phyloP scores from a whole-genome alignment of 2,888 invertebrate species.

The Asteroscopus sphinx region DNA sequence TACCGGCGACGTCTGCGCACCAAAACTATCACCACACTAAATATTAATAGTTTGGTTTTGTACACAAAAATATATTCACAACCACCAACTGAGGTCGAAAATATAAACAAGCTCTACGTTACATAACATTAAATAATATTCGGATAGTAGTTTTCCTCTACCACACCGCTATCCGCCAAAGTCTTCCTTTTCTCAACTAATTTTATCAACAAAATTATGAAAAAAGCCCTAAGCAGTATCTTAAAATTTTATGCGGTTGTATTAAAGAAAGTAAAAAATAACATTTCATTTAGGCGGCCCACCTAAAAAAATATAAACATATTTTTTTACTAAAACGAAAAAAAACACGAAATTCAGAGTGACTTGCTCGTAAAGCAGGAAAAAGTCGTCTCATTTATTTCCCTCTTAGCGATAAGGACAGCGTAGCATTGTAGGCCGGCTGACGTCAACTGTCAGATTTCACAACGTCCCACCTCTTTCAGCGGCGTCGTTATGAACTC shows the following conservation, averaged over 20 bases:
- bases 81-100: conserved; percentile 7
- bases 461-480: conserved; percentile 65
- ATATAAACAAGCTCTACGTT: conserved; percentile 9
- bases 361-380: conserved; percentile 74
- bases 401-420: conserved; percentile 80
- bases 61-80: conserved; percentile 11
- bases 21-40: conserved; percentile 14
- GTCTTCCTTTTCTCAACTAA: conserved; percentile 30
- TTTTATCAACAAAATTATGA: conserved; percentile 48
- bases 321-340: conserved; percentile 67
- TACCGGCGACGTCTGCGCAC: conserved; percentile 40
- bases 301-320: conserved; percentile 55
- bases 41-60: conserved; percentile 15
- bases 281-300: conserved; percentile 50
- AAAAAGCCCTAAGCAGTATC: conserved; percentile 40
- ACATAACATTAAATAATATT: conserved; percentile 20
- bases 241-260: conserved; percentile 53
- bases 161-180: conserved; percentile 2
- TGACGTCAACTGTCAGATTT: conserved; percentile 82
- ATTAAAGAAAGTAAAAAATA: conserved; percentile 57
- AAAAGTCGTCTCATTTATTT: conserved; percentile 84
- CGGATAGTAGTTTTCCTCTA: conserved; percentile 16
- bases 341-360: conserved; percentile 71
- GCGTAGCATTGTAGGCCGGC: conserved; percentile 73
- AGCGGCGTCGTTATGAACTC: conserved; percentile 50